Percentiles rank a stretch among this genome's conserved stretches.
Conservation (phyloP, 2,888 invertebrate species). For the Kuschelorhynchus macadamiae region DNA sequence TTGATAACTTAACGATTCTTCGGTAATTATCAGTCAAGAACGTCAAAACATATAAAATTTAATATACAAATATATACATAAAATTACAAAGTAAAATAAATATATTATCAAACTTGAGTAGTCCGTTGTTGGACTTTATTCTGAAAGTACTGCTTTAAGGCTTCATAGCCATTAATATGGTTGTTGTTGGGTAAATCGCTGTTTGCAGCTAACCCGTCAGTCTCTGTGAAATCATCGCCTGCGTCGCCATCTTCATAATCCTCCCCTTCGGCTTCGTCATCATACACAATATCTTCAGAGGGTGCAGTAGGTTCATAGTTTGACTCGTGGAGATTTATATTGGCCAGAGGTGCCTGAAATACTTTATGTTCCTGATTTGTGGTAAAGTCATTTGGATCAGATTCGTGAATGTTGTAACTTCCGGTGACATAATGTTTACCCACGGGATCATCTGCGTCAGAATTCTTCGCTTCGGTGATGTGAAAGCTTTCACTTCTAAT, state of each 20-base stretch:
- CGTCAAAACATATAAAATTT: too few relatives aligned
- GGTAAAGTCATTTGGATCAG: conserved; percentile 12
- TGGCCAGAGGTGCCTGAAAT: conserved; percentile 38
- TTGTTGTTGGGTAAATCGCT: neutral
- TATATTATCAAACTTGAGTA: too few relatives aligned
- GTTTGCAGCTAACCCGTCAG: neutral
- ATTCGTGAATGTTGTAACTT: conserved; percentile 38
- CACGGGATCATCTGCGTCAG: conserved; percentile 24
- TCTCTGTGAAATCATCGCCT: conserved; percentile 24
- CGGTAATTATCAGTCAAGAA: too few relatives aligned
- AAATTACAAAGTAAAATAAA: too few relatives aligned
- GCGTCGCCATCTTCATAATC: conserved; percentile 18
- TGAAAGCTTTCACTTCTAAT: conserved; percentile 49
- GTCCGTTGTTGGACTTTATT: neutral
- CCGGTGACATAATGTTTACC: conserved; percentile 36
- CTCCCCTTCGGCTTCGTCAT: conserved; percentile 16
- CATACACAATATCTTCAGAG: conserved; percentile 10
- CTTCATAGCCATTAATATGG: conserved; percentile 18
- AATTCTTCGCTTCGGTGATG: conserved; percentile 36
- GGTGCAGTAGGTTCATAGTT: conserved; percentile 11
- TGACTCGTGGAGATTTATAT: conserved; percentile 34
- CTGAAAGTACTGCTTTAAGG: conserved; percentile 32
- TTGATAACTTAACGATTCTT: too few relatives aligned
- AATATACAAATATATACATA: too few relatives aligned
- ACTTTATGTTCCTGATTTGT: conserved; percentile 22